phyloP scores from a whole-genome alignment of 2,888 invertebrate species.

The Aplocera efformata region DNA sequence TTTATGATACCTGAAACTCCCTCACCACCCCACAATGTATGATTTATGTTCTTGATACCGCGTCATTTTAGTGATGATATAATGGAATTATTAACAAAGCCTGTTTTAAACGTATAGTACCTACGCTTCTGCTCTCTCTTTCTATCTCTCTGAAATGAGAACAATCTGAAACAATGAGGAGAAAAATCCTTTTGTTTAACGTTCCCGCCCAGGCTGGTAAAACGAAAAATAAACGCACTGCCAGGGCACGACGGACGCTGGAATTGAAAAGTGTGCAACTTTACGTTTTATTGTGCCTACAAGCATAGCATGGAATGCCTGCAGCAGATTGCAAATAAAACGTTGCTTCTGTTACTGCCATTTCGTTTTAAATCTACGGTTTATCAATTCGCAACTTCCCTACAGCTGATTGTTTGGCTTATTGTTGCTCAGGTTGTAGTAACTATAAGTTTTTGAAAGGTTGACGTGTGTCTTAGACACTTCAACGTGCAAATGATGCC shows the following conservation, averaged over 20 bases:
- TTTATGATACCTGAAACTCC: constrained; percentile 16
- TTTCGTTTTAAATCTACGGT: constrained; percentile 22
- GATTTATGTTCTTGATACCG: constrained; percentile 8
- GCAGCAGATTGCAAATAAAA: constrained; percentile 52
- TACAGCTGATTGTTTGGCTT: too few species aligned
- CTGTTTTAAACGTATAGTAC: too few species aligned
- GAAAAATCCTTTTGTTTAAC: constrained; percentile 66
- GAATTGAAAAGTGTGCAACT: constrained; percentile 68
- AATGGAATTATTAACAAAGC: constrained; percentile 17
- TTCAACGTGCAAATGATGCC: too few species aligned
- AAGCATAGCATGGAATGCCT: constrained; percentile 42
- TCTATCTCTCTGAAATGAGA: constrained; percentile 27
- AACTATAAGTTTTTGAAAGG: too few species aligned
- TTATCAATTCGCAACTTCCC: too few species aligned
- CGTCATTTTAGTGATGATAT: constrained; percentile 11
- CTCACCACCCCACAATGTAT: constrained; percentile 5
- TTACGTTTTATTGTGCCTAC: constrained; percentile 55
- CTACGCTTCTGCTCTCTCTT: too few species aligned
- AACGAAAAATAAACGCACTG: constrained; percentile 63
- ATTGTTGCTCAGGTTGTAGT: too few species aligned
- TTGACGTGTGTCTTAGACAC: too few species aligned
- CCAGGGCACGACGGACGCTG: constrained; percentile 48
- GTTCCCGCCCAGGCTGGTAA: constrained; percentile 48
- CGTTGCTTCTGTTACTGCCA: constrained; percentile 33
- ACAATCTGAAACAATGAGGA: constrained; percentile 50